Evolutionary conservation across 2,113 vertebrate species (phyloP).

Genomic region (Leptobrachium ailaonicum): DNA sequence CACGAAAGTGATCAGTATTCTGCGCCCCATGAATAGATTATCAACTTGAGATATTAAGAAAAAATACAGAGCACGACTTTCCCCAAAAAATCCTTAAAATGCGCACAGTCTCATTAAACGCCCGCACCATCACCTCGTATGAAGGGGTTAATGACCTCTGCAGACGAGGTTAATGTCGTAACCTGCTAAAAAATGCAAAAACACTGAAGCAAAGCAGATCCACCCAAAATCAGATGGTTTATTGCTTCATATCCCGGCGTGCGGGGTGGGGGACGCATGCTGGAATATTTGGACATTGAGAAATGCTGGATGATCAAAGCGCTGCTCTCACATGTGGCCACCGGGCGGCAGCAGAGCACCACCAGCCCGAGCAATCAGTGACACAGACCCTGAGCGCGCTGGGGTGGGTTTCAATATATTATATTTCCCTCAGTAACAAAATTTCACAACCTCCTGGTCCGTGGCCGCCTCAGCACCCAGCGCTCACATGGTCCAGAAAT

Average conservation of each 20-base stretch:
- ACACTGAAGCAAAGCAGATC: slow-evolving; percentile 11
- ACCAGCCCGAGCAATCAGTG: not conserved
- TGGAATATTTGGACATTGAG: not conserved
- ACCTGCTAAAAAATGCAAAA: not conserved
- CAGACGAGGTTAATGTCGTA: not conserved
- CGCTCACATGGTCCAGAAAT: too few relatives aligned
- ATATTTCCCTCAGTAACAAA: too few relatives aligned
- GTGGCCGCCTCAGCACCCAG: too few relatives aligned
- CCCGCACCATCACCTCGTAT: too few relatives aligned
- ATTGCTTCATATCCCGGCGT: not conserved
- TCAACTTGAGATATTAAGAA: too few relatives aligned
- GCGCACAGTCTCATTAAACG: too few relatives aligned
- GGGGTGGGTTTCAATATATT: not conserved
- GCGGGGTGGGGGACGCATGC: not conserved
- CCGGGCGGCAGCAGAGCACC: slow-evolving; percentile 5
- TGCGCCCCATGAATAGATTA: too few relatives aligned
- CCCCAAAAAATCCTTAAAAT: too few relatives aligned
- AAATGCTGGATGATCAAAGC: not conserved
- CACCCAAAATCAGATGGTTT: slow-evolving; percentile 39
- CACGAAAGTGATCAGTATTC: too few relatives aligned
- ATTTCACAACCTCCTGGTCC: too few relatives aligned
- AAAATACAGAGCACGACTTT: too few relatives aligned
- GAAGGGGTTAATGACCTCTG: not conserved
- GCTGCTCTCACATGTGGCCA: not conserved
- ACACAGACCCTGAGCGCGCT: not conserved